phyloP scores from a whole-genome alignment of 2,797 vertebrate genomes.

The Ambastaia sidthimunki region DNA sequence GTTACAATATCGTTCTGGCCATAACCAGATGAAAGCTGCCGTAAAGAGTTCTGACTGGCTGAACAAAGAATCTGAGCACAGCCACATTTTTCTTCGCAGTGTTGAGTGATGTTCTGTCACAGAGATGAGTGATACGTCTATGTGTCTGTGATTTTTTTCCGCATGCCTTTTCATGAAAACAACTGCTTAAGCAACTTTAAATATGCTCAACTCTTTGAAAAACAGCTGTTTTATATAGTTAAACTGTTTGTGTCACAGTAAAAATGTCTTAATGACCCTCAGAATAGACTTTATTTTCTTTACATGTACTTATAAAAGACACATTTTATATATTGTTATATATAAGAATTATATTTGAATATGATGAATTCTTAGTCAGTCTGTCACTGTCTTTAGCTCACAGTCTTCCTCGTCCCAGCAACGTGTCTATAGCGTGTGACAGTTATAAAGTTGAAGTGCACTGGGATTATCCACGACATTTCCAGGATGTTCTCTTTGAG shows the following conservation, averaged over 20 bases:
- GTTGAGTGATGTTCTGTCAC: not conserved
- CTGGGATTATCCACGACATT: slow-evolving; percentile 41
- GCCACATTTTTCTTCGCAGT: not conserved
- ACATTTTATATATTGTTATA: too few relatives aligned
- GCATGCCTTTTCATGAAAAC: not conserved
- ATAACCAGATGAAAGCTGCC: too few relatives aligned
- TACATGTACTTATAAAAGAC: too few relatives aligned
- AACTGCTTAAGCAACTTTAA: too few relatives aligned
- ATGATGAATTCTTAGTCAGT: not conserved
- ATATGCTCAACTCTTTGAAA: too few relatives aligned
- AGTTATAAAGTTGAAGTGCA: slow-evolving; percentile 50
- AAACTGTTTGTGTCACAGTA: too few relatives aligned
- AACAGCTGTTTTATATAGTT: too few relatives aligned
- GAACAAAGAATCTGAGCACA: not conserved
- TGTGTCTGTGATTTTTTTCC: not conserved
- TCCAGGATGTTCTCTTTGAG: not conserved
- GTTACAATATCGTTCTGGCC: not conserved
- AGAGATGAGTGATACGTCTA: not conserved
- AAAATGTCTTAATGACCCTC: too few relatives aligned
- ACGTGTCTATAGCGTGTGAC: slow-evolving; percentile 55
- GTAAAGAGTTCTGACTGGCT: not conserved
- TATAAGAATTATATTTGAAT: too few relatives aligned
- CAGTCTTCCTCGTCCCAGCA: slow-evolving; percentile 60
- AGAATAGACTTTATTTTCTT: too few relatives aligned
- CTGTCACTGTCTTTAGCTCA: not conserved